These are phyloP conservation scores for Hemaris fuciformis DNA, from an alignment of 2,888 invertebrate species.

Conservation along the genomic window DNA sequence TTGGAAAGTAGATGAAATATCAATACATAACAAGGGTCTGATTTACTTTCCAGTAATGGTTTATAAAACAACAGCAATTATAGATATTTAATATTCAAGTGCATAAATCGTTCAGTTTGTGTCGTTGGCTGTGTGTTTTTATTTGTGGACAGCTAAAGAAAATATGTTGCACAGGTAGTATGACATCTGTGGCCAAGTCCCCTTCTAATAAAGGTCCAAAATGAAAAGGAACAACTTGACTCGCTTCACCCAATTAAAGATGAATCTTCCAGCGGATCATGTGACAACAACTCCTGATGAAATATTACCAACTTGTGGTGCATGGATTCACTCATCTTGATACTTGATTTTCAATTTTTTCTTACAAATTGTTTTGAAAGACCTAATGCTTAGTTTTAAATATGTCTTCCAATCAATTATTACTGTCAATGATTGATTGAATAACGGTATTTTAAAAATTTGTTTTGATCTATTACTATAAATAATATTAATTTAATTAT, in stretches of 20 bases:
- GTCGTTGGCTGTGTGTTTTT: background rate
- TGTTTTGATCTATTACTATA: no score
- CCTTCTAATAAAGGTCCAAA: constrained; percentile 50
- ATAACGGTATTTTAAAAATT: no score
- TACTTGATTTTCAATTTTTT: constrained; percentile 40
- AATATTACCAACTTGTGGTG: constrained; percentile 55
- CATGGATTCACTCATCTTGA: constrained; percentile 40
- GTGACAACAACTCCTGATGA: constrained; percentile 73
- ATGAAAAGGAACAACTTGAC: constrained; percentile 45
- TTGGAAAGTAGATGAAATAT: no score
- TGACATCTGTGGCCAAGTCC: constrained; percentile 36
- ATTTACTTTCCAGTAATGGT: background rate
- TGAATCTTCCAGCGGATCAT: constrained; percentile 73
- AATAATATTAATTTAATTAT: no score
- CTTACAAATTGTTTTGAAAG: no score
- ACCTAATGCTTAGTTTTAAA: no score
- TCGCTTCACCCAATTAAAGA: constrained; percentile 74
- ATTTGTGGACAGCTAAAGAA: background rate
- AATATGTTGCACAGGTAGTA: constrained; percentile 26
- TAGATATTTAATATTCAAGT: background rate
- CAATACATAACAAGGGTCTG: no score
- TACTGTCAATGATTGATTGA: no score
- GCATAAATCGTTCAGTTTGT: background rate
- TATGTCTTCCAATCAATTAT: no score
- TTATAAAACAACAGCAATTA: background rate